Conservation (phyloP, 2,113 vertebrate species). For the Sphyrna mokarran region DNA sequence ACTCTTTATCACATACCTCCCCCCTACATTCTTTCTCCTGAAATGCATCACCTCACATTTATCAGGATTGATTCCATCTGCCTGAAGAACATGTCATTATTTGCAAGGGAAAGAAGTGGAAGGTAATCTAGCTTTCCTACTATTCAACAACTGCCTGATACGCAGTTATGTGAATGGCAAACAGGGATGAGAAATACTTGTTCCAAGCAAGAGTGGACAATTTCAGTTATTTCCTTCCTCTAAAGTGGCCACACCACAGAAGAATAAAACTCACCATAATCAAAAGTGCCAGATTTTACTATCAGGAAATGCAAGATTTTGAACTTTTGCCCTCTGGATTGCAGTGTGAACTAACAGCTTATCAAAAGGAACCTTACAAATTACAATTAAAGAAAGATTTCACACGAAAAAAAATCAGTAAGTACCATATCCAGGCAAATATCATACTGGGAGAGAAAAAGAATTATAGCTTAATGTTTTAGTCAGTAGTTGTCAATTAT, state of each 20-base stretch:
- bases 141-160: neutral
- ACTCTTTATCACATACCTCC: too few species aligned
- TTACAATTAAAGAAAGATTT: neutral
- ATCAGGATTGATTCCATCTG: too few species aligned
- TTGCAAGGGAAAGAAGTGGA: neutral
- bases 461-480: neutral
- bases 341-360: neutral
- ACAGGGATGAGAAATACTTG: neutral
- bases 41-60: too few species aligned
- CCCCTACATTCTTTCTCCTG: too few species aligned
- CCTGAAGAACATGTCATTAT: neutral
- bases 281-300: neutral
- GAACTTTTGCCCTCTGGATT: neutral
- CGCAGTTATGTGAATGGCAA: neutral
- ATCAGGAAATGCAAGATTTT: neutral
- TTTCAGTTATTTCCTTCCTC: constrained; percentile 29
- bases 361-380: too few species aligned
- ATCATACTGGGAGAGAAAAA: neutral
- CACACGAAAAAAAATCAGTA: neutral
- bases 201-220: neutral
- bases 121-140: neutral
- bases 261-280: constrained; percentile 4
- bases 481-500: neutral
- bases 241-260: neutral
- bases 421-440: neutral